Percentiles rank a stretch among this genome's conserved stretches.
These are phyloP conservation scores for Andrena camellia DNA, from an alignment of 2,888 invertebrate genomes.

Conservation along the genomic window DNA sequence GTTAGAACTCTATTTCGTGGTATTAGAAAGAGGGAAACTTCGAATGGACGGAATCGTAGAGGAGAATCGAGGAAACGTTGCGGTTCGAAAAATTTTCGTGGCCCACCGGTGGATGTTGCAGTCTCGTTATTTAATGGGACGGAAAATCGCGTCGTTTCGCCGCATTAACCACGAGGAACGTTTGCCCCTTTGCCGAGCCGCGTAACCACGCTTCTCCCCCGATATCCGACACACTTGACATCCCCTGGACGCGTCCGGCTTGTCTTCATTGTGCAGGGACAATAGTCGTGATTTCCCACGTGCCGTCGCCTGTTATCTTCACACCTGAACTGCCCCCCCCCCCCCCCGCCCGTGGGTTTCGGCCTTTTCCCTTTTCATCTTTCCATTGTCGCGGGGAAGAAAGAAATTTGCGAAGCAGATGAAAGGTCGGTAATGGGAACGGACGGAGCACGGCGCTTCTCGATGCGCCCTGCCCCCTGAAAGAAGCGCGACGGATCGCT, in stretches of 20 bases:
- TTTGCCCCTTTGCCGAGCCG: slow-evolving; percentile 7
- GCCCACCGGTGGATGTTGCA: neutral
- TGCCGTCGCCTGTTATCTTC: slow-evolving; percentile 32
- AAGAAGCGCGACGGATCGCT: neutral
- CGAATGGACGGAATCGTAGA: too few relatives aligned
- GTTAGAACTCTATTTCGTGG: too few relatives aligned
- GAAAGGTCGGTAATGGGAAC: neutral
- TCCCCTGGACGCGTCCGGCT: slow-evolving; percentile 22
- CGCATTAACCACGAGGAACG: neutral
- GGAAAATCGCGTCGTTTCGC: slow-evolving; percentile 30
- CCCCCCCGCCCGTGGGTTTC: neutral
- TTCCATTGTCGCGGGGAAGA: neutral
- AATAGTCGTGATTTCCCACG: slow-evolving; percentile 61
- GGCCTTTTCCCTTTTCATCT: neutral
- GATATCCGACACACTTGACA: slow-evolving; percentile 40
- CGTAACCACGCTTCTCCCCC: slow-evolving; percentile 4
- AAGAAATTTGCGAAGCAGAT: neutral
- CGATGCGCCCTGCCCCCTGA: neutral
- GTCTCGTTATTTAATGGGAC: slow-evolving; percentile 21
- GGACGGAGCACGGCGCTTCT: neutral
- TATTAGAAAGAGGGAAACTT: too few relatives aligned
- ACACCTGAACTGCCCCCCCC: neutral
- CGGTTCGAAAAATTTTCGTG: neutral
- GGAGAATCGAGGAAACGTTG: too few relatives aligned
- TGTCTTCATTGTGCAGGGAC: slow-evolving; percentile 45